Conservation (phyloP, 2,797 vertebrate species). For the Typhlichthys subterraneus region DNA sequence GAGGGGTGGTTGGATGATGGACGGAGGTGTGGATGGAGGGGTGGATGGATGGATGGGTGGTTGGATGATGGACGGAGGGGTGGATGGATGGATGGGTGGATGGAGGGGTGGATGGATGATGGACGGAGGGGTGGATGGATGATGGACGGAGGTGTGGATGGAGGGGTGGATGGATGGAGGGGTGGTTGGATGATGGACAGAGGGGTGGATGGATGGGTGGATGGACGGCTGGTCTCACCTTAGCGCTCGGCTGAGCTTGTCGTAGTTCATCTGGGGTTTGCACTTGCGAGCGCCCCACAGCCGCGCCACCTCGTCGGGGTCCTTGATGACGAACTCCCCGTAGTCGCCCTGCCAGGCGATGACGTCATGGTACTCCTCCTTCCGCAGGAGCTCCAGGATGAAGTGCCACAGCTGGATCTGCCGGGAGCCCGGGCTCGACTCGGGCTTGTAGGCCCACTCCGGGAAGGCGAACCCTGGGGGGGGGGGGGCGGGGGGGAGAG, state of each 20-base stretch:
- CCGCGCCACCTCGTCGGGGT: conserved; percentile 90
- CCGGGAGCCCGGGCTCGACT: conserved; percentile 90
- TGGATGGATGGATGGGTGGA: no score
- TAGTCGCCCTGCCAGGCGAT: conserved; percentile 95
- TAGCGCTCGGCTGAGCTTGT: conserved; percentile 91
- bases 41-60: no score
- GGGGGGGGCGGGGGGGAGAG: background rate
- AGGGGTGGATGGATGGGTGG: no score
- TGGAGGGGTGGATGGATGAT: no score
- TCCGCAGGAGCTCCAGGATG: conserved; percentile 89
- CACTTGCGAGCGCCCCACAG: conserved; percentile 91
- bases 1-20: no score
- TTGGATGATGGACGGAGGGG: no score
- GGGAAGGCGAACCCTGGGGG: conserved; percentile 88
- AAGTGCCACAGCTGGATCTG: conserved; percentile 97
- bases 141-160: no score
- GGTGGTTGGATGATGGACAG: no score
- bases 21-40: no score
- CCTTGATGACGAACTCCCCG: conserved; percentile 93
- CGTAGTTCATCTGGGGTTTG: conserved; percentile 95
- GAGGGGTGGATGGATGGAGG: no score
- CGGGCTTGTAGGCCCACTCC: conserved; percentile 92
- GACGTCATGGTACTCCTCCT: conserved; percentile 91
- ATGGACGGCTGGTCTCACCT: conserved; percentile 71
- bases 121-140: no score